Evolutionary conservation across 2,113 vertebrate genomes (phyloP).

Genomic region (Candoia aspera): DNA sequence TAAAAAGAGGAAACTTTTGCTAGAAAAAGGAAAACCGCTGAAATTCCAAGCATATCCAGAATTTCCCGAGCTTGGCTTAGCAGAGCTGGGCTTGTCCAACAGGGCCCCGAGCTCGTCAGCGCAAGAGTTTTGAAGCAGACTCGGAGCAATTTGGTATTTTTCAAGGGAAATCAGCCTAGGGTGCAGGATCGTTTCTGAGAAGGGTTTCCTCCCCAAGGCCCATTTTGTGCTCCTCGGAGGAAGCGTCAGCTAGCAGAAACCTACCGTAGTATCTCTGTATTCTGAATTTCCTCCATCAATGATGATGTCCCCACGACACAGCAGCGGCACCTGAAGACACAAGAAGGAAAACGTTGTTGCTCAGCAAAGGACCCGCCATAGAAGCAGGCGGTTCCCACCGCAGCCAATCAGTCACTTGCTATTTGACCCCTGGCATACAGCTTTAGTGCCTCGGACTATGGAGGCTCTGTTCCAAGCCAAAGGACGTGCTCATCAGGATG

Average conservation of each 20-base stretch:
- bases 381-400: conserved; percentile 22
- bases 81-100: not conserved
- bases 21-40: no score
- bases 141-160: not conserved
- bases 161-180: not conserved
- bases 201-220: not conserved
- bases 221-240: not conserved
- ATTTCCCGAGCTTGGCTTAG: not conserved
- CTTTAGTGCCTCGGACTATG: not conserved
- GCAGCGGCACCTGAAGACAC: conserved; percentile 81
- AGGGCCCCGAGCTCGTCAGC: not conserved
- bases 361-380: not conserved
- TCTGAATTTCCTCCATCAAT: conserved; percentile 98
- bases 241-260: conserved; percentile 28
- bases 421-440: not conserved
- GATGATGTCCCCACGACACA: conserved; percentile 91
- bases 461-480: not conserved
- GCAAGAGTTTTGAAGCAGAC: not conserved
- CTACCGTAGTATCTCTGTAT: conserved; percentile 92
- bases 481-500: not conserved
- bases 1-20: no score
- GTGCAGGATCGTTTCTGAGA: not conserved
- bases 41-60: not conserved
- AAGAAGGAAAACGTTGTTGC: no score
- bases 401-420: not conserved